Evolutionary conservation across 2,797 vertebrate species (phyloP), one percentile per base, ranked within the genome.

Genomic region (Eospalax fontanierii): DNA sequence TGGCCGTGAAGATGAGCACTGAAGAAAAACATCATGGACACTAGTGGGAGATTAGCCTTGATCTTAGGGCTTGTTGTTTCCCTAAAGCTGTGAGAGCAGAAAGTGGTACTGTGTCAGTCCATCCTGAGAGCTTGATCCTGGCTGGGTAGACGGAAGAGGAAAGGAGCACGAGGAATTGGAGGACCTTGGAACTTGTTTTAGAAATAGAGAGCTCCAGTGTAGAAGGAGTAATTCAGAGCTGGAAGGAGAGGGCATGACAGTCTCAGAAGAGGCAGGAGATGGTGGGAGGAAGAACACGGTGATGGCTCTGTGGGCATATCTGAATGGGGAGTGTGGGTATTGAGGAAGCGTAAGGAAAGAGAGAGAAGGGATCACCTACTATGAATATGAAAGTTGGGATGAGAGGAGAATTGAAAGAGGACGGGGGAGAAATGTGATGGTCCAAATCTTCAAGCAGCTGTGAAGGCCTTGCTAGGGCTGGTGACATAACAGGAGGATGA

Each of bases 401-500:
- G 26, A 18, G 26, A 63, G 28, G 22, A 82, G 16, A 35, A 68
- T 30, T 38, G 35, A 76, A 78, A 57, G 70, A 79, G 43, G 50
- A 26, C 15, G 57, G 21, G 21, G 76, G 10, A 82, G n/a, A 74
- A 54, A 70, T n/a, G n/a, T 18, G 65, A 71, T 11, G 66, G 54
- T 50, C 59, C 0, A 7, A 89, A 33, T 70, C 2, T 3, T 59
- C 43, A 61, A n/a, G 4, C 57, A 50, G 18, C 33, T 11, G 3
- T 18, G 50, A 86, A 89, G 59, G 28, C 46, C n/a, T 4, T 0
- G 1, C 30, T n/a, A 38, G 21, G 21, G 33, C 43, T 75, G 0
- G 0, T 38, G 38, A 65, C 38, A 3, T 18, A n/a, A 40, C 40
- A 40, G 71, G 66, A 35, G 54, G 10, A 3, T 6, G 0, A 2